phyloP scores from a whole-genome alignment of 2,113 vertebrate species.

The Tauraco erythrolophus region DNA sequence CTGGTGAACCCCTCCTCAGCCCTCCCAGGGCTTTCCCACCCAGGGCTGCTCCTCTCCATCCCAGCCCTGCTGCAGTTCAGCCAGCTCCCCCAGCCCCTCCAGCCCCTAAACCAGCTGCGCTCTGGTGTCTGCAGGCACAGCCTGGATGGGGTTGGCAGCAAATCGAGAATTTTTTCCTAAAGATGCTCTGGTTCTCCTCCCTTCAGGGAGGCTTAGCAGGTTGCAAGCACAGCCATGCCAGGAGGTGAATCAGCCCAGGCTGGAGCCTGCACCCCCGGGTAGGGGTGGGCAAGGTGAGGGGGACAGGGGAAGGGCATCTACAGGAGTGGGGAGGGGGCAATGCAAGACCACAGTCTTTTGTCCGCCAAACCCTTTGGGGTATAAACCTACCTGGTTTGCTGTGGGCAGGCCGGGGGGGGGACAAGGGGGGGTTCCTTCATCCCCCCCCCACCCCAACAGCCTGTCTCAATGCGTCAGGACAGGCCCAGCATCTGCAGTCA shows the following conservation, averaged over 20 bases:
- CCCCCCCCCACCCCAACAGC: background rate
- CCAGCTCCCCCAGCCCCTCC: rapidly evolving
- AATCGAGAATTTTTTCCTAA: background rate
- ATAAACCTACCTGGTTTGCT: background rate
- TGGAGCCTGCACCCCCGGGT: rapidly evolving
- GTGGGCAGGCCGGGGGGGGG: background rate
- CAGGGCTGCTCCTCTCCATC: background rate
- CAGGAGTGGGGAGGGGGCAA: background rate
- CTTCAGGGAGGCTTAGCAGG: background rate
- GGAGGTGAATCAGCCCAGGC: constrained; percentile 3
- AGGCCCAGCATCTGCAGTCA: background rate
- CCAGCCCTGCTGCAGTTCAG: background rate
- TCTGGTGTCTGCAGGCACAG: background rate
- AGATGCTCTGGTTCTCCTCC: background rate
- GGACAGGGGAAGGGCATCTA: rapidly evolving
- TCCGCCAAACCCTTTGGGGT: background rate
- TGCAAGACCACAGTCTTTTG: background rate
- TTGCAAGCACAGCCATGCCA: background rate
- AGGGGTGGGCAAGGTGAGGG: too few relatives aligned
- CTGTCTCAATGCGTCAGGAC: background rate
- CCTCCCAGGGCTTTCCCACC: background rate
- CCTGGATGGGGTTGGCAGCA: background rate
- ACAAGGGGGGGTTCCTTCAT: background rate
- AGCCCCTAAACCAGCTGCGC: background rate
- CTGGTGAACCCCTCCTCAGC: background rate